Evolutionary conservation across 1,140 invertebrate genomes (phyloP).

Genomic region (Bombus difficillimus): DNA sequence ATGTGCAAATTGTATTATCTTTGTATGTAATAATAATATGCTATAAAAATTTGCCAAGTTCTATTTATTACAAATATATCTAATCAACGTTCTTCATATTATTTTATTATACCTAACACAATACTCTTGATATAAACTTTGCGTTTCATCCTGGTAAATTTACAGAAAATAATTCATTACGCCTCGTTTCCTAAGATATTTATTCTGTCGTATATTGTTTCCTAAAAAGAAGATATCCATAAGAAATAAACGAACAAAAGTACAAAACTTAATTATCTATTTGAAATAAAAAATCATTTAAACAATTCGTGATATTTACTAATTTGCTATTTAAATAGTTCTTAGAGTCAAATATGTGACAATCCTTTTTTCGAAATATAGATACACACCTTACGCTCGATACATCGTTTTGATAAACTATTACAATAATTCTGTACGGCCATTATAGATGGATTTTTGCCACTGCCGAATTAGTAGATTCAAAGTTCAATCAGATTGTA

Average conservation of each 20-base stretch:
- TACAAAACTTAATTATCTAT: not conserved
- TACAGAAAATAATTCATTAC: not conserved
- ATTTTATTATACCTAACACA: too few relatives aligned
- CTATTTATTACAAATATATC: too few relatives aligned
- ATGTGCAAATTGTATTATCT: not conserved
- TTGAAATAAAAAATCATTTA: not conserved
- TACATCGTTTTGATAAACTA: not conserved
- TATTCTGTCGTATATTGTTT: not conserved
- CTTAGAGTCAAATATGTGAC: not conserved
- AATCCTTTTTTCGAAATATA: not conserved
- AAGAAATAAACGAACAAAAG: too few relatives aligned
- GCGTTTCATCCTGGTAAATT: too few relatives aligned
- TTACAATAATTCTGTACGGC: not conserved
- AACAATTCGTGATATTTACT: not conserved
- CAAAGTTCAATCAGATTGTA: constrained; percentile 16
- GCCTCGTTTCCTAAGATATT: not conserved
- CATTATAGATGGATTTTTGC: not conserved
- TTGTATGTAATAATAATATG: not conserved
- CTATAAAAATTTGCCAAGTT: not conserved
- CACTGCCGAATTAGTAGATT: constrained; percentile 7
- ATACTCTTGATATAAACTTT: too few relatives aligned
- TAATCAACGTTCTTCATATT: too few relatives aligned
- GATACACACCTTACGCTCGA: not conserved
- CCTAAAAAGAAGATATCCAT: not conserved
- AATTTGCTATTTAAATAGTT: not conserved